Evolutionary conservation across 2,888 invertebrate species (phyloP).

Genomic region (Plebejus argus): DNA sequence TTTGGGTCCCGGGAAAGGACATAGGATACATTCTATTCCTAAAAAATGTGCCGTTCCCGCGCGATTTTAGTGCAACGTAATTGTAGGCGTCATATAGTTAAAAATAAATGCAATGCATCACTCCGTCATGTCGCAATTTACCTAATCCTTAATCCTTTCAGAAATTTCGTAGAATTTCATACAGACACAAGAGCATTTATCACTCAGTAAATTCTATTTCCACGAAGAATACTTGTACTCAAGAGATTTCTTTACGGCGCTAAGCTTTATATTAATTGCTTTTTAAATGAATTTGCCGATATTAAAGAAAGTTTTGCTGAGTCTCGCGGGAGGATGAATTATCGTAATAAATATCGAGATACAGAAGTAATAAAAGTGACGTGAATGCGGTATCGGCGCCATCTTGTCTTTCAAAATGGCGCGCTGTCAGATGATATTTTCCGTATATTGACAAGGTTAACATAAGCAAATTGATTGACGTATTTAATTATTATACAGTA

Average conservation of each 20-base stretch:
- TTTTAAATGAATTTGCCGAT: not conserved
- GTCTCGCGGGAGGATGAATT: not conserved
- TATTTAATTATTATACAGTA: not conserved
- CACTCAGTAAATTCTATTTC: not conserved
- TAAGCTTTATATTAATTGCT: not conserved
- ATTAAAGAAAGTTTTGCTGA: not conserved
- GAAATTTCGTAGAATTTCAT: not conserved
- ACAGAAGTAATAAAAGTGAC: conserved; percentile 16
- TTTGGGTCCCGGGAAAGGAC: no score
- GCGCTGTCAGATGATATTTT: not conserved
- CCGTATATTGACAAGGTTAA: not conserved
- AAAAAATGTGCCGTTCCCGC: no score
- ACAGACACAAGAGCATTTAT: not conserved
- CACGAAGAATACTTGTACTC: not conserved
- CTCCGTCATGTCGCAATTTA: no score
- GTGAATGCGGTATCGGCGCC: conserved; percentile 1
- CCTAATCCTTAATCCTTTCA: no score
- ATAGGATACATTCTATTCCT: no score
- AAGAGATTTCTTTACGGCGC: not conserved
- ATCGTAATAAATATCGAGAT: not conserved
- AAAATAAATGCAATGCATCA: not conserved
- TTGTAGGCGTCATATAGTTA: not conserved
- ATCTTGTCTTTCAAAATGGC: conserved; percentile 9
- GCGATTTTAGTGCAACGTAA: no score
- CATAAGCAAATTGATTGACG: not conserved